These are phyloP conservation scores for Athalia rosae DNA, from an alignment of 2,888 invertebrate species.

Conservation along the genomic window DNA sequence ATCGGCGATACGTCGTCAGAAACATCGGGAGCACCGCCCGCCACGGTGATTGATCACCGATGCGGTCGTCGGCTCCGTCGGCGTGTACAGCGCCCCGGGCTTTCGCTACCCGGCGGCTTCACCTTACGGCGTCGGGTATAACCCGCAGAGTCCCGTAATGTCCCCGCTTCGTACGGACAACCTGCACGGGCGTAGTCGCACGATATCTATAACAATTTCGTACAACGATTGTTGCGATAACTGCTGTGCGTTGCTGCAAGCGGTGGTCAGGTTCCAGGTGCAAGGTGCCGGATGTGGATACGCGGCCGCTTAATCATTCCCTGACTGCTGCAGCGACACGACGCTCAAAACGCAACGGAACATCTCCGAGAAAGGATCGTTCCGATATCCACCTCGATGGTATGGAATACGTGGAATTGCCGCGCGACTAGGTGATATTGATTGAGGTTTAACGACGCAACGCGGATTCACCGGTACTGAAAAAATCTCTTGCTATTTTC, in stretches of 20 bases:
- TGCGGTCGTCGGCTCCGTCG: constrained; percentile 4
- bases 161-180: not conserved
- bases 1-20: constrained; percentile 44
- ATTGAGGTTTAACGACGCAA: too few relatives aligned
- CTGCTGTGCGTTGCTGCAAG: not conserved
- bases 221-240: constrained; percentile 28
- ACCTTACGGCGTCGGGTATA: too few relatives aligned
- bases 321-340: constrained; percentile 1
- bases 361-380: constrained; percentile 31
- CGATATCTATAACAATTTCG: constrained; percentile 20
- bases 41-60: constrained; percentile 42
- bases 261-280: not conserved
- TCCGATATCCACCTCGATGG: not conserved
- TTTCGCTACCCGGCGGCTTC: not conserved
- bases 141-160: not conserved
- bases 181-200: not conserved
- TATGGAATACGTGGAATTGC: too few relatives aligned
- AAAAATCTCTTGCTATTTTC: too few relatives aligned
- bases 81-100: not conserved
- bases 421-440: too few relatives aligned
- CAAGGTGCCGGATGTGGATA: constrained; percentile 4
- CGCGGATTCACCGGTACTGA: too few relatives aligned
- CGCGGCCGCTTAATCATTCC: constrained; percentile 33
- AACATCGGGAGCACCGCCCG: constrained; percentile 41
- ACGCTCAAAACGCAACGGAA: not conserved